Evolutionary conservation across 2,888 invertebrate genomes (phyloP).

Genomic region (Limnephilus rhombicus): DNA sequence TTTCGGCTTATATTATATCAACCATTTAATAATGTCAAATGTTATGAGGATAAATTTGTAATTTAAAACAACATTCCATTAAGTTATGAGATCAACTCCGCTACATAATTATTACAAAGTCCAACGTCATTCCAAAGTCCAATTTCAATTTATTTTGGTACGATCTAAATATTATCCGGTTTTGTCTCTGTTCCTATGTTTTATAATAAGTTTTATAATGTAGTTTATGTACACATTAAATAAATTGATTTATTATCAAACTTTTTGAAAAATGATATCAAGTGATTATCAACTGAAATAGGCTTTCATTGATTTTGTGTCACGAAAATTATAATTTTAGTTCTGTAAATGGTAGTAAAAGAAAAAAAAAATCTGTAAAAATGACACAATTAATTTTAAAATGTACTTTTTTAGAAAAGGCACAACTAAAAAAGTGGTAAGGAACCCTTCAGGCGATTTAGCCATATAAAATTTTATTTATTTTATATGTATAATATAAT

Average conservation of each 20-base stretch:
- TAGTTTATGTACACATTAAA: not conserved
- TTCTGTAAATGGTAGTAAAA: too few species aligned
- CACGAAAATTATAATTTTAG: too few species aligned
- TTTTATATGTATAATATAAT: too few species aligned
- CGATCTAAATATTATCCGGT: not conserved
- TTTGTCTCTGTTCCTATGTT: not conserved
- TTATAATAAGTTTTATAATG: not conserved
- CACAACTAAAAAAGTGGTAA: too few species aligned
- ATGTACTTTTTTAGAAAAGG: too few species aligned
- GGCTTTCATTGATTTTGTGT: too few species aligned
- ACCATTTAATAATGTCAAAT: not conserved
- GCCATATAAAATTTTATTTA: too few species aligned
- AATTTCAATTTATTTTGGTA: constrained; percentile 11
- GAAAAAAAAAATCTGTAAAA: too few species aligned
- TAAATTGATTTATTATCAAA: not conserved
- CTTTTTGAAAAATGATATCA: too few species aligned
- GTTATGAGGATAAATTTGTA: not conserved
- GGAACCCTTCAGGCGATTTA: too few species aligned
- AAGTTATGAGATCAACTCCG: constrained; percentile 18
- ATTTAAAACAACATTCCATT: not conserved
- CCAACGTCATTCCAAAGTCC: constrained; percentile 43
- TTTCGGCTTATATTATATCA: not conserved
- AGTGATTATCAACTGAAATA: too few species aligned
- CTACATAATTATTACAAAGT: constrained; percentile 16
- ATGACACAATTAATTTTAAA: too few species aligned